phyloP scores from a whole-genome alignment of 2,888 invertebrate genomes.

The Pandemis heparana region DNA sequence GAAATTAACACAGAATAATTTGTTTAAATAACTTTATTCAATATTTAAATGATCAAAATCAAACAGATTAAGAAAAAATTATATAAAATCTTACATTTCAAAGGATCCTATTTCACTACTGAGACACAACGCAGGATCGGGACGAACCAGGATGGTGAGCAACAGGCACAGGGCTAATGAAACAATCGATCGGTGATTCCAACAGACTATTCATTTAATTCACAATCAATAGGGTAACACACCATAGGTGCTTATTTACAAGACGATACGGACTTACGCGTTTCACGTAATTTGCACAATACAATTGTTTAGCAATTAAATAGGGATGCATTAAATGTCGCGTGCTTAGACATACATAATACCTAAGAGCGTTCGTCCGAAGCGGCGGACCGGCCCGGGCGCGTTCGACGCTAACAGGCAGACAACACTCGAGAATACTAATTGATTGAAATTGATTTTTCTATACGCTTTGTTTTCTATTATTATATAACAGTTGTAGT shows the following conservation, averaged over 20 bases:
- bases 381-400: slow-evolving; percentile 46
- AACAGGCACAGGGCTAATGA: slow-evolving; percentile 57
- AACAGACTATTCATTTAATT: slow-evolving; percentile 83
- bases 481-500: slow-evolving; percentile 68
- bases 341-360: slow-evolving; percentile 65
- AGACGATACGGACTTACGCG: slow-evolving; percentile 63
- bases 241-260: slow-evolving; percentile 83
- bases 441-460: slow-evolving; percentile 64
- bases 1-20: neutral
- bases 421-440: slow-evolving; percentile 68
- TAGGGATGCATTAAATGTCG: slow-evolving; percentile 56
- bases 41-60: slow-evolving; percentile 43
- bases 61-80: slow-evolving; percentile 43
- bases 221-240: slow-evolving; percentile 77
- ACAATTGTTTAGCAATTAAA: slow-evolving; percentile 60
- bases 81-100: slow-evolving; percentile 52
- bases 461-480: slow-evolving; percentile 65
- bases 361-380: slow-evolving; percentile 57
- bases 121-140: slow-evolving; percentile 1
- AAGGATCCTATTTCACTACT: slow-evolving; percentile 47
- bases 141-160: neutral
- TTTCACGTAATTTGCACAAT: slow-evolving; percentile 66
- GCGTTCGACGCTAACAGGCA: slow-evolving; percentile 66
- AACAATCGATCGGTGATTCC: slow-evolving; percentile 72
- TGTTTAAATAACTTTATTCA: slow-evolving; percentile 54